Evolutionary conservation across 2,888 invertebrate species (phyloP).

Genomic region (Scaptomyza reducta): DNA sequence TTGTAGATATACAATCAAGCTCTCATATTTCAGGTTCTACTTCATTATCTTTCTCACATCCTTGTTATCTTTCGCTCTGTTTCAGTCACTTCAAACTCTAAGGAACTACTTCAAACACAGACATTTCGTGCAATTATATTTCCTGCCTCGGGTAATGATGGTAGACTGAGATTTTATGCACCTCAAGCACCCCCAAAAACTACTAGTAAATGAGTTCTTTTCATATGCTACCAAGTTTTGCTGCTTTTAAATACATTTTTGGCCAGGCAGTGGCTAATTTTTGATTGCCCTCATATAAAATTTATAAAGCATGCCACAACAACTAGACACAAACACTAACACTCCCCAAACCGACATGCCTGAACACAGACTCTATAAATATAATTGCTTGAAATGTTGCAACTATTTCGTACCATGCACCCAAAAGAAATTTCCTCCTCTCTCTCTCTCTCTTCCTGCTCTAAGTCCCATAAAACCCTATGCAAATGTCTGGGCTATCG

Average conservation of each 20-base stretch:
- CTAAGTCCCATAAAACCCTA: not conserved
- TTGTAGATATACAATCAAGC: too few relatives aligned
- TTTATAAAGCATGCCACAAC: constrained; percentile 6
- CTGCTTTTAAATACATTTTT: constrained; percentile 20
- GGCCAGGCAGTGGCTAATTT: constrained; percentile 44
- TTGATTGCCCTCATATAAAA: constrained; percentile 44
- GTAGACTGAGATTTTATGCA: constrained; percentile 1
- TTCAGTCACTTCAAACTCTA: not conserved
- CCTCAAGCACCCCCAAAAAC: not conserved
- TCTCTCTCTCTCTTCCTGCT: not conserved
- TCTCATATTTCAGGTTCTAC: too few relatives aligned
- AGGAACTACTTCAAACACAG: not conserved
- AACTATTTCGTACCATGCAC: constrained; percentile 45
- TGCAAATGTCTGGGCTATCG: constrained; percentile 25
- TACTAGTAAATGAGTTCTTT: not conserved
- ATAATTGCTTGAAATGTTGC: constrained; percentile 71
- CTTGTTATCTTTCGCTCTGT: not conserved
- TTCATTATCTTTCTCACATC: not conserved
- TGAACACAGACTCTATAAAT: constrained; percentile 47
- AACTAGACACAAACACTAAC: not conserved
- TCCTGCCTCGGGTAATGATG: constrained; percentile 6
- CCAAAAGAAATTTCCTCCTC: constrained; percentile 3
- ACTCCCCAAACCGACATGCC: constrained; percentile 2
- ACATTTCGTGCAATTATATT: not conserved
- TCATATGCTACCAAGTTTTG: not conserved